Base-by-base conservation (phyloP, 2,797 vertebrate genomes). In the Pangasius macronema region DNA sequence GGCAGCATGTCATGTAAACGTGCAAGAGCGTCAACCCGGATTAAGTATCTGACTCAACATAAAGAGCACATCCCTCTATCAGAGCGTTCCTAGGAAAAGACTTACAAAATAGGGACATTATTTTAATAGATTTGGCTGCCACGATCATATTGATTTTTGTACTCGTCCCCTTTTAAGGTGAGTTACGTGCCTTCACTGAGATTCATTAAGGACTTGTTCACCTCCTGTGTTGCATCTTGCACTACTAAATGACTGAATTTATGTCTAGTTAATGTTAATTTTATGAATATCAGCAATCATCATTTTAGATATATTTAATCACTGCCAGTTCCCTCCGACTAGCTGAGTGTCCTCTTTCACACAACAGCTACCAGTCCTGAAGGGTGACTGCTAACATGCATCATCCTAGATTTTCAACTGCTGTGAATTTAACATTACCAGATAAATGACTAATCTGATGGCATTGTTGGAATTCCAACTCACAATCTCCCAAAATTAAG, bases 1-100 rank as follows among this genome's bases (percentile, higher is more conserved):
- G 92, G 89, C 55, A 86, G 80, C 93, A 92, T 92, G 93, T 92
- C 93, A 90, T 93, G 92, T 92, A 93, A 93, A 94, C 90, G 91
- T 89, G 81, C 91, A 89, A 85, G 86, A 90, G 55, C 91, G 94
- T 93, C 94, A 91, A 91, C 88, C 86, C 59, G 89, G 92, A 93
- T 91, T 91, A 91, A 85, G 92, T 85, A 72, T 76, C 76, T 92
- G 91, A 93, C 51, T 55, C 33, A 10, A 18, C n/a, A 72, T 39
- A 70, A 76, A 24, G 55, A 63, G 72, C n/a, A 33, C 39, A 65
- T 22, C 39, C 57, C 5, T 61, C 57, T 30, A 30, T 22, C 33
- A 22, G 5, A 27, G 51, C 20, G 42, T 36, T 79, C 42, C 24
- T 59, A 18, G 14, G 55, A 63, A 77, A 83, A 57, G 22, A n/a